Evolutionary conservation across 2,888 invertebrate genomes (phyloP), one percentile per base, ranked within the genome.

Genomic region (Disparrhopalites patrizii): DNA sequence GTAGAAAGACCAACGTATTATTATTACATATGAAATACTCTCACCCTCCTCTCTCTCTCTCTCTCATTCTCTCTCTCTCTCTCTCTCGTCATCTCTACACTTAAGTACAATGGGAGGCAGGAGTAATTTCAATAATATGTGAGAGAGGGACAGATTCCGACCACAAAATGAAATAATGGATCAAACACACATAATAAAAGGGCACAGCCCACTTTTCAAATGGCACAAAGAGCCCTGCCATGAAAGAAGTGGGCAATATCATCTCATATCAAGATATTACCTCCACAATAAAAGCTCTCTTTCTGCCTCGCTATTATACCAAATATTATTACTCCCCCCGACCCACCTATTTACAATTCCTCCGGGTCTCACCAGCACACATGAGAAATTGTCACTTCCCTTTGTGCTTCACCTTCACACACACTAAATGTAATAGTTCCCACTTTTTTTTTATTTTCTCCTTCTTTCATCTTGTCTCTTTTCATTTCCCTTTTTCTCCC

Each of bases 251-350:
- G 50, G 38, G 51, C 36, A 51, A 23, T 61, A 50, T 61, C 51
- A 50, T 51, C 61, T 61, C 61, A 50, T 61, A 61, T 61, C 61
- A 61, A 51, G 51, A 61, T 51, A 61, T 57, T 43, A 55, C 31
- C 23, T 23, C 20, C 18, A 4, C 47, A 7, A n/a, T 47, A 47
- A 20, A 47, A 47, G 20, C 10, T 8, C 3, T 3, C 3, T 47
- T 47, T 7, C 20, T 47, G n/a, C n/a, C n/a, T n/a, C n/a, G n/a
- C n/a, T n/a, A n/a, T n/a, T n/a, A n/a, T n/a, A n/a, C n/a, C n/a
- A n/a, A n/a, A n/a, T n/a, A n/a, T n/a, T n/a, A n/a, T 47, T 13
- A 47, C 47, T 47, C 47, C 47, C 47, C 25, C 47, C 15, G 40
- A 3, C 40, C 18, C 40, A 40, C 15, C 40, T 18, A 43, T 18